phyloP scores from a whole-genome alignment of 2,113 vertebrate species.

The Tamias sibiricus region DNA sequence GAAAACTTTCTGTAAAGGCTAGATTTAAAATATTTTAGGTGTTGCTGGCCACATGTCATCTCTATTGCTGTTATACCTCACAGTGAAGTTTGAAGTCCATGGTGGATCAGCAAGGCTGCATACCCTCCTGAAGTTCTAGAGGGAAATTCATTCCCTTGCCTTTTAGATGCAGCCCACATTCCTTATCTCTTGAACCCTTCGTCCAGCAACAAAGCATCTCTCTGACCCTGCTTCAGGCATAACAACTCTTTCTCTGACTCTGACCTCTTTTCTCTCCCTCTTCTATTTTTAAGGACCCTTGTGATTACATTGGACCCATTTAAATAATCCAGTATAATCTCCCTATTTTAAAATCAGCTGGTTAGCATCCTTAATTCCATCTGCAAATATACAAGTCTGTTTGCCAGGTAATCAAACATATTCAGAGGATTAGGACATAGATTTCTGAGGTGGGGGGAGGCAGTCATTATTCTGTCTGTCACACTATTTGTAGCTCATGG shows the following conservation, averaged over 20 bases:
- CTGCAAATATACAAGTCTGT: background rate
- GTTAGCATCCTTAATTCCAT: background rate
- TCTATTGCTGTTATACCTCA: background rate
- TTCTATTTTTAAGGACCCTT: background rate
- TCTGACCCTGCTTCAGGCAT: background rate
- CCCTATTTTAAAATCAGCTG: background rate
- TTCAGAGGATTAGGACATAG: background rate
- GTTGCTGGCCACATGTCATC: background rate
- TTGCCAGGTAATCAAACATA: background rate
- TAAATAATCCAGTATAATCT: background rate
- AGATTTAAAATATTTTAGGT: background rate
- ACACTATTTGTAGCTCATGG: background rate
- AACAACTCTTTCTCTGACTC: background rate
- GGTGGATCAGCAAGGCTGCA: background rate
- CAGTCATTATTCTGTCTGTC: background rate
- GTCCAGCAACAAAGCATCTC: background rate
- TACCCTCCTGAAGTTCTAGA: background rate
- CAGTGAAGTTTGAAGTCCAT: background rate
- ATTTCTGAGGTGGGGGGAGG: background rate
- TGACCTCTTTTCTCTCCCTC: background rate
- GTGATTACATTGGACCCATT: background rate
- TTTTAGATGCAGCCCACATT: background rate
- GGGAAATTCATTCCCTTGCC: background rate
- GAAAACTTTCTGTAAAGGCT: background rate
- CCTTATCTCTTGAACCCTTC: background rate